Evolutionary conservation across 2,113 vertebrate species (phyloP).

Genomic region (Nothoprocta perdicaria): DNA sequence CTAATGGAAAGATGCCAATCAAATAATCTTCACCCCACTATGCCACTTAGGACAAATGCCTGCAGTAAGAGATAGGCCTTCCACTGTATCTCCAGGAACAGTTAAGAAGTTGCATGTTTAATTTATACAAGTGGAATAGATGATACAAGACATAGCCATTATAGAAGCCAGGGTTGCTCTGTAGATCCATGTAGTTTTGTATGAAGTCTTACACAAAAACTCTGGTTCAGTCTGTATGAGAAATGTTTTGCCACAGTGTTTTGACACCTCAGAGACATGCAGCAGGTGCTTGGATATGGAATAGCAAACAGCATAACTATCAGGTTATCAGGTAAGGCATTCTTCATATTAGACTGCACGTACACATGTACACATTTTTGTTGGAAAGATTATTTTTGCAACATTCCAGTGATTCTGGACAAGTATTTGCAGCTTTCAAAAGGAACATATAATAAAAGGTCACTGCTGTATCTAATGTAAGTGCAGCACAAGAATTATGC

Average conservation of each 20-base stretch:
- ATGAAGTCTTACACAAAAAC: not conserved
- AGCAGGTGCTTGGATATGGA: not conserved
- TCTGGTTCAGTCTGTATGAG: not conserved
- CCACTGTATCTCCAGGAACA: not conserved
- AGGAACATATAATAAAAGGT: not conserved
- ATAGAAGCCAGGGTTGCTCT: not conserved
- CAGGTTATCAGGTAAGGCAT: not conserved
- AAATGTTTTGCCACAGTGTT: not conserved
- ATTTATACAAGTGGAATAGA: not conserved
- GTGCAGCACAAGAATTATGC: not conserved
- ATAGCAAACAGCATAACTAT: not conserved
- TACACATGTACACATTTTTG: not conserved
- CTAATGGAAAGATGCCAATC: not conserved
- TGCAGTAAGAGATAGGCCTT: not conserved
- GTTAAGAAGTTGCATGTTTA: not conserved
- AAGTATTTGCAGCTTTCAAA: not conserved
- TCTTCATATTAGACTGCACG: not conserved
- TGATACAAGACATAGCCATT: not conserved
- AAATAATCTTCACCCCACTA: not conserved
- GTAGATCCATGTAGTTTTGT: not conserved
- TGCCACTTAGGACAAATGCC: not conserved
- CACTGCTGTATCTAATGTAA: not conserved
- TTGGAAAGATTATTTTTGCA: not conserved
- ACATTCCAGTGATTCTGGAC: not conserved
- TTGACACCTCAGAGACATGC: too few relatives aligned